Evolutionary conservation across 2,113 vertebrate species (phyloP), one percentile per base, ranked within the genome.

Genomic region (Chionomys nivalis): DNA sequence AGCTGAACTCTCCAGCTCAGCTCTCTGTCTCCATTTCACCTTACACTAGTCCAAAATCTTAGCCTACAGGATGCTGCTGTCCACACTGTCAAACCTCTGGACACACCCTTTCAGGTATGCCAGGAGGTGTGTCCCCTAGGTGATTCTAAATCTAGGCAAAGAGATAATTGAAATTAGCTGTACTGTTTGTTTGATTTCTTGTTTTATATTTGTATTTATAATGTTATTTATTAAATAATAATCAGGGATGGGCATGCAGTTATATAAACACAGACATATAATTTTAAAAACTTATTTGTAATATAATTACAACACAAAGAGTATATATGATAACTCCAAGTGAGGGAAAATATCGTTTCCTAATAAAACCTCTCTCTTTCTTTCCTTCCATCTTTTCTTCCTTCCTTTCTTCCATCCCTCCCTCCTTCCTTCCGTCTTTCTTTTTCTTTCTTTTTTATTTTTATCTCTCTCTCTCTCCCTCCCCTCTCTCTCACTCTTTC

Each of bases 401-500:
- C 72, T 8, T 39, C 3, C 73, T 12, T 42, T 2, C 70, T 63
- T 24, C 23, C 5, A 5, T 39, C 21, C 42, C 23, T 39, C n/a
- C 36, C 21, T 19, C 17, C n/a, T 23, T 21, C 36, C 17, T 39
- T 19, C 7, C 16, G 19, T 7, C 16, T 17, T n/a, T 19, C 14
- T 9, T 9, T 9, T 42, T 4, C 39, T 4, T 12, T 2, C 73
- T 13, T 28, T 6, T 39, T 63, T 1, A 3, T 9, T 1, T 24
- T 2, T 47, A 7, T 14, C 42, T 13, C 9, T 23, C n/a, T 0
- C 19, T 10, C n/a, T 8, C 3, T 39, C n/a, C 0, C 16, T 39
- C 7, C 7, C 1, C 13, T 93, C 96, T 92, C 66, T 44, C 76
- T 61, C 28, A 90, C 82, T 94, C 83, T 79, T 36, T 86, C 79